phyloP scores from a whole-genome alignment of 2,797 vertebrate species.

The Onychomys arenicola region DNA sequence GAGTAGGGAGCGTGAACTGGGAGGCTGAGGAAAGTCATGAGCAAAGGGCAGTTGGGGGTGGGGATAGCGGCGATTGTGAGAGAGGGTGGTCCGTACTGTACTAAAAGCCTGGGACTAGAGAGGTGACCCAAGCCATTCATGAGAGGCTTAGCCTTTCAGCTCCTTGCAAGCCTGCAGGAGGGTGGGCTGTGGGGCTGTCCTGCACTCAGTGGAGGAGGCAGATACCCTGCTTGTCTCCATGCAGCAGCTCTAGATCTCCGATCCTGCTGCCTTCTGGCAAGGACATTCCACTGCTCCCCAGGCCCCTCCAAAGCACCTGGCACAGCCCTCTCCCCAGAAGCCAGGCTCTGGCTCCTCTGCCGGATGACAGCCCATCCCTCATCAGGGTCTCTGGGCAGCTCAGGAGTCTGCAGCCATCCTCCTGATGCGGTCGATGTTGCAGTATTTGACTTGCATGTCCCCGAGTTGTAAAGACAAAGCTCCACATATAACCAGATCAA shows the following conservation, averaged over 20 bases:
- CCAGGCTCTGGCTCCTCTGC: neutral
- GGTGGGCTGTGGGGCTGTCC: neutral
- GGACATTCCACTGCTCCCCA: neutral
- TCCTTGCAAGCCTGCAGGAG: neutral
- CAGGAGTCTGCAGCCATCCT: slow-evolving; percentile 70
- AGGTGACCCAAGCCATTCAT: fast-evolving
- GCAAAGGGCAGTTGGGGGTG: no score
- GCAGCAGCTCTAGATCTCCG: neutral
- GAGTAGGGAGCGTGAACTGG: neutral
- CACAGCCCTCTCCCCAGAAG: neutral
- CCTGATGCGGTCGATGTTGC: slow-evolving; percentile 65
- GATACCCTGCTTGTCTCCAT: fast-evolving
- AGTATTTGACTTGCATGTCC: slow-evolving; percentile 79
- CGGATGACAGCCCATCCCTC: slow-evolving; percentile 79
- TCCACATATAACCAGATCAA: slow-evolving; percentile 74
- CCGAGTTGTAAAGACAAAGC: slow-evolving; percentile 75
- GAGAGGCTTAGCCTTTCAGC: neutral
- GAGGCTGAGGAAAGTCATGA: neutral
- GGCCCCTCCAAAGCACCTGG: neutral
- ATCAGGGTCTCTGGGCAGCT: slow-evolving; percentile 72
- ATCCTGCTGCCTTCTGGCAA: slow-evolving; percentile 21
- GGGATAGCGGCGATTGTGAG: fast-evolving
- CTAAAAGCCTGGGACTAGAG: neutral
- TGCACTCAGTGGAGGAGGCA: neutral
- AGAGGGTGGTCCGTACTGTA: fast-evolving